These are phyloP conservation scores for Gryllus bimaculatus DNA, from an alignment of 1,140 invertebrate genomes.

Conservation along the genomic window DNA sequence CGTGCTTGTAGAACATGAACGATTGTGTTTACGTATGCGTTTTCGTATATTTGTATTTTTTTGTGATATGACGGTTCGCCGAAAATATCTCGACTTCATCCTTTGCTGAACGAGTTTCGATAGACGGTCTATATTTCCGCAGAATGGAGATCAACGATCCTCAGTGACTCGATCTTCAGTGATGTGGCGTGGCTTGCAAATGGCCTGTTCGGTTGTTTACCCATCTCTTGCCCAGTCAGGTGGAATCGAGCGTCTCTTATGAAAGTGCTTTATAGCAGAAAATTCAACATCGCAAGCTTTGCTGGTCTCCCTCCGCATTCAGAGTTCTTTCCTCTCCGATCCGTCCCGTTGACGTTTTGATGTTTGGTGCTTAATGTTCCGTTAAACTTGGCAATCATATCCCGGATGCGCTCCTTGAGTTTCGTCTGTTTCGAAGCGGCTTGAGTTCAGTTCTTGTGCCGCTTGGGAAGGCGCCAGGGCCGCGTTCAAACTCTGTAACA, in stretches of 20 bases:
- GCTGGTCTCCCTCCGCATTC: neutral
- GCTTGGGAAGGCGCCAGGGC: neutral
- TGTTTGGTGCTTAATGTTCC: conserved; percentile 8
- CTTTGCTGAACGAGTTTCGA: too few species aligned
- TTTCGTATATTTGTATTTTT: too few species aligned
- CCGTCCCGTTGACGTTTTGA: conserved; percentile 11
- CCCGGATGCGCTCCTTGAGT: conserved; percentile 9
- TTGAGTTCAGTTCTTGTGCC: neutral
- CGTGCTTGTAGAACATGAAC: too few species aligned
- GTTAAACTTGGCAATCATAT: conserved; percentile 13
- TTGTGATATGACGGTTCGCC: too few species aligned
- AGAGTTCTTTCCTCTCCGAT: neutral
- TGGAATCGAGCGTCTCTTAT: neutral
- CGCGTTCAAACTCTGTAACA: neutral
- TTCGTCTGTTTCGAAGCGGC: neutral
- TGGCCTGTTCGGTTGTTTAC: neutral
- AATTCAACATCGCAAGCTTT: conserved; percentile 8
- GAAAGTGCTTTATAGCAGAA: neutral
- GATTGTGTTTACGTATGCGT: too few species aligned
- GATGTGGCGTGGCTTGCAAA: neutral
- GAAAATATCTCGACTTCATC: too few species aligned
- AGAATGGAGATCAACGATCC: too few species aligned
- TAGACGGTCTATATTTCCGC: too few species aligned
- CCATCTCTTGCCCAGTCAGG: neutral
- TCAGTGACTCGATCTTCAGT: too few species aligned